phyloP scores from a whole-genome alignment of 2,888 invertebrate species.

The Diarsia dahlii region DNA sequence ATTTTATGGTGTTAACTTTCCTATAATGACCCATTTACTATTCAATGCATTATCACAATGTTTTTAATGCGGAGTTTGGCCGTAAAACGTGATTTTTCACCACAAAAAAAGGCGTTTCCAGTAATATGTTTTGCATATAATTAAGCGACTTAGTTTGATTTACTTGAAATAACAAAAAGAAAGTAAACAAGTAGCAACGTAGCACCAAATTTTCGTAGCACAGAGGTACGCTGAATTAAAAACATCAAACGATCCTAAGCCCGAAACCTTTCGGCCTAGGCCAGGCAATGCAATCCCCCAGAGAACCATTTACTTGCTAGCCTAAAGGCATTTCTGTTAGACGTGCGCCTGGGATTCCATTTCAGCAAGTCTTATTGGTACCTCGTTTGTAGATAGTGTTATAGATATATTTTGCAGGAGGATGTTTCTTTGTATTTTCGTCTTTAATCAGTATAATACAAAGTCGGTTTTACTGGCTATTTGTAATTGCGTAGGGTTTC shows the following conservation, averaged over 20 bases:
- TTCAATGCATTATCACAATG: too few relatives aligned
- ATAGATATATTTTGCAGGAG: neutral
- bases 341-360: slow-evolving; percentile 30
- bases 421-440: neutral
- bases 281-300: slow-evolving; percentile 42
- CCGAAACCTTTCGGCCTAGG: slow-evolving; percentile 53
- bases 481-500: neutral
- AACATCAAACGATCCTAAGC: neutral
- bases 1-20: too few relatives aligned
- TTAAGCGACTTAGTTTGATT: too few relatives aligned
- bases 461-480: too few relatives aligned
- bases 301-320: slow-evolving; percentile 49
- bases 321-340: slow-evolving; percentile 54
- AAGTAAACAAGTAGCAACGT: neutral
- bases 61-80: too few relatives aligned
- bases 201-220: neutral
- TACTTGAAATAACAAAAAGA: neutral
- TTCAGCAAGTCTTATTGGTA: slow-evolving; percentile 10
- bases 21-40: too few relatives aligned
- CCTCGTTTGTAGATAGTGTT: slow-evolving; percentile 2
- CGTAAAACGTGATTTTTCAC: too few relatives aligned
- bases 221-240: neutral
- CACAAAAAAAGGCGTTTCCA: too few relatives aligned
- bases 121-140: too few relatives aligned
- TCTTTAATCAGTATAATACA: neutral